phyloP scores from a whole-genome alignment of 2,113 vertebrate genomes.

The Myodes glareolus region DNA sequence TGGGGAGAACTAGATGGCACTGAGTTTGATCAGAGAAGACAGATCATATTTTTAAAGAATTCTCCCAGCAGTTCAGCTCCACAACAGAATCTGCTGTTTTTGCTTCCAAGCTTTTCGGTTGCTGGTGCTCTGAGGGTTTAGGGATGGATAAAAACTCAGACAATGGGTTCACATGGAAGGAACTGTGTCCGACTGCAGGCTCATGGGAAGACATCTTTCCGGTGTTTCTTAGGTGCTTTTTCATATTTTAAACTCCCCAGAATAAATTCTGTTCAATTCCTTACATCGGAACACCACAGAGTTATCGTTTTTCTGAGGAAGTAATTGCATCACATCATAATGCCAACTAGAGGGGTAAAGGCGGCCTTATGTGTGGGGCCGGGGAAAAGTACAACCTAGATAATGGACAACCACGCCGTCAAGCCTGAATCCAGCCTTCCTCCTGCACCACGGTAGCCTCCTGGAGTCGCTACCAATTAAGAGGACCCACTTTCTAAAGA shows the following conservation, averaged over 20 bases:
- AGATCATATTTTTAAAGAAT: constrained; percentile 71
- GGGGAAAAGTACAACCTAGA: background rate
- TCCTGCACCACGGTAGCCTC: background rate
- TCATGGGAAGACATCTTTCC: background rate
- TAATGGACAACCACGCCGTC: background rate
- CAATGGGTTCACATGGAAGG: background rate
- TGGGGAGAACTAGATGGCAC: constrained; percentile 36
- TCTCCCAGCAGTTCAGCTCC: constrained; percentile 27
- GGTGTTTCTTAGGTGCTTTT: background rate
- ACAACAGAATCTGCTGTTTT: constrained; percentile 38
- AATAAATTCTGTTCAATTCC: background rate
- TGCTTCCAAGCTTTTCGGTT: background rate
- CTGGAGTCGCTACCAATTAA: background rate
- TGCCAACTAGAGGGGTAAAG: background rate
- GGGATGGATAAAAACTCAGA: background rate
- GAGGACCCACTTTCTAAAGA: background rate
- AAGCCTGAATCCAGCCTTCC: background rate
- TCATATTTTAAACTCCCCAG: background rate
- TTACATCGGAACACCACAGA: background rate
- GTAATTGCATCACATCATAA: background rate
- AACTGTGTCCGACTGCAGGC: background rate
- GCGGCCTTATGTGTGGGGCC: background rate
- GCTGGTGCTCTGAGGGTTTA: background rate
- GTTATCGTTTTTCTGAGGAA: background rate
- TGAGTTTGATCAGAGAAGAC: constrained; percentile 70